Base-by-base conservation (phyloP, 2,888 invertebrate genomes). In the Microctonus brassicae region DNA sequence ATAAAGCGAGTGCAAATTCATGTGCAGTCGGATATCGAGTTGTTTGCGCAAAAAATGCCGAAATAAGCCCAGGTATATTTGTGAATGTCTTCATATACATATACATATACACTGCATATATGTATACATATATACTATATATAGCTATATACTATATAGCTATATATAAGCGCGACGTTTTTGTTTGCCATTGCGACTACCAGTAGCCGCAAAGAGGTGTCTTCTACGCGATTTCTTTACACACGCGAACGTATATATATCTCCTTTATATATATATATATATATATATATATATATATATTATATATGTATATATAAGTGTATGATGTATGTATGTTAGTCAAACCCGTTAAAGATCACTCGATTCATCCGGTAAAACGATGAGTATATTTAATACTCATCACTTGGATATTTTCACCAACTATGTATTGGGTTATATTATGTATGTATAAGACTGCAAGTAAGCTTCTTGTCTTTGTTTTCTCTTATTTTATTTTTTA, bases 201-300 rank as follows among this genome's bases (percentile, higher is more conserved):
- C 86, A 82, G 86, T 86, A 86, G 86, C 86, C 80, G 78, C 67
- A 82, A 81, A 79, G 81, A 84, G 85, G 86, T 86, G 86, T 86
- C 86, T 85, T 83, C 81, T 78, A 82, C 77, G 80, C 82, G 82
- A 82, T 86, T 84, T 85, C 85, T 86, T 86, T 84, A 76, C 85
- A 82, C 84, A 85, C 78, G 79, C 78, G 77, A 81, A 77, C 80
- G 80, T 55, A 24, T 9, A 22, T 55, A n/a, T n/a, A 17, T 24
- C 34, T 11, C 17, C 17, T 9, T 17, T 33, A 17, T 34, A 22
- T 58, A n/a, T 33, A 20, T n/a, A 33, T 34, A 60, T 36, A 7
- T 17, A 17, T 17, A 17, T 47, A 17, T 47, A 6, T 34, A 60
- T 36, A 7, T 17, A 17, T 17, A 17, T 47, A 17, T 47, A 6